Base-by-base conservation (phyloP, 2,888 invertebrate species). In the Ennomos erosarius region DNA sequence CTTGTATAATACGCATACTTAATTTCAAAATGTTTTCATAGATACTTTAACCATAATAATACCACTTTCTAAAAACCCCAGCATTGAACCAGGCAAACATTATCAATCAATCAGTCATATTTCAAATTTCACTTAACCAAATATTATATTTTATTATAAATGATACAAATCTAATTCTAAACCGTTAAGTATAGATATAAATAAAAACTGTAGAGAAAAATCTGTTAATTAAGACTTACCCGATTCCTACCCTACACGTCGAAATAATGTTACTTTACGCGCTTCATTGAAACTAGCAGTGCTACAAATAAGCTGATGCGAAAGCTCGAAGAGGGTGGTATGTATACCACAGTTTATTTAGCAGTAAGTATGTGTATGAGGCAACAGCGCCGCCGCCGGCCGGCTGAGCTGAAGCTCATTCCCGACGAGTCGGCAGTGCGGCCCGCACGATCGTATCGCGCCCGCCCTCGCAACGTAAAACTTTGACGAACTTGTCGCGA, bases 401-500 rank as follows among this genome's bases (percentile, higher is more conserved):
- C 13, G 42, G n/a, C 10, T 38, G 10, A 13, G n/a, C 10, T 38
- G 10, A 13, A 35, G 33, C 16, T 44, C 58, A 68, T 57, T 68
- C 57, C 53, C 56, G 53, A 49, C 48, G 5, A 42, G 63, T 46
- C 60, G 13, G 54, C 59, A 48, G 66, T 5, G 48, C 42, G 38
- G 51, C 35, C 43, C 40, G 59, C 61, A 66, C 66, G 68, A 33
- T 16, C 44, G 46, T 13, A 10, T 33, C 38, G 44, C 56, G 58
- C 48, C 37, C 51, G 57, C 35, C 37, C 34, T 16, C 9, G 1
- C 52, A 38, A 66, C 9, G 1, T 49, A 38, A 66, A 68, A 68
- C 66, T 68, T 68, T 68, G 12, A 16, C 59, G 58, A 62, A 62
- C 52, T 58, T 39, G 11, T 11, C 52, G 56, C 55, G 61, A 52